Conservation (phyloP, 1,140 invertebrate species). For the Drosophila varians region DNA sequence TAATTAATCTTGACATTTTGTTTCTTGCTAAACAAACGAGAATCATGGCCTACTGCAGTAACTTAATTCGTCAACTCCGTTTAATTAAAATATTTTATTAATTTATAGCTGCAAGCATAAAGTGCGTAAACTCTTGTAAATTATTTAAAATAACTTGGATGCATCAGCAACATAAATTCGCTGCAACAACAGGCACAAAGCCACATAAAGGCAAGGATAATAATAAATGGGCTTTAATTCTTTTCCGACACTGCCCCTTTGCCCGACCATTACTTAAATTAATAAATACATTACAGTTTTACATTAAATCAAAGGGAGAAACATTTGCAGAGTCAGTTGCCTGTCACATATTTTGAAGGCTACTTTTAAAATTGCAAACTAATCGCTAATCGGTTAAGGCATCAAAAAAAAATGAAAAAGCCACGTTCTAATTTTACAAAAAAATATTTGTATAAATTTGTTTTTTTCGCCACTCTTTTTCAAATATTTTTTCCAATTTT, state of each 20-base stretch:
- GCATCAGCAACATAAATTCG: constrained; percentile 35
- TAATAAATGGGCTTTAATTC: constrained; percentile 41
- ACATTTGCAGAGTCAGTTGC: background rate
- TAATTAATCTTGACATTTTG: constrained; percentile 12
- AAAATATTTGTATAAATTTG: too few relatives aligned
- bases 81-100: constrained; percentile 67
- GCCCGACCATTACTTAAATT: constrained; percentile 54
- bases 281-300: constrained; percentile 66
- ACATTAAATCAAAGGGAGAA: constrained; percentile 32
- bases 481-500: too few relatives aligned
- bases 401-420: too few relatives aligned
- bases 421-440: too few relatives aligned
- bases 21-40: background rate
- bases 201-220: background rate
- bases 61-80: constrained; percentile 20
- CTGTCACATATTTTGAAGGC: too few relatives aligned
- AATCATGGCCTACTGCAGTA: constrained; percentile 14
- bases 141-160: constrained; percentile 37
- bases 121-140: background rate
- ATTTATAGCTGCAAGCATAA: constrained; percentile 7
- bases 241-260: constrained; percentile 5
- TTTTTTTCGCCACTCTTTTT: too few relatives aligned
- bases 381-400: too few relatives aligned
- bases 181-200: constrained; percentile 15
- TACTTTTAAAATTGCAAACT: too few relatives aligned